Evolutionary conservation across 1,140 invertebrate species (phyloP).

Genomic region (Ridgeia piscesae): DNA sequence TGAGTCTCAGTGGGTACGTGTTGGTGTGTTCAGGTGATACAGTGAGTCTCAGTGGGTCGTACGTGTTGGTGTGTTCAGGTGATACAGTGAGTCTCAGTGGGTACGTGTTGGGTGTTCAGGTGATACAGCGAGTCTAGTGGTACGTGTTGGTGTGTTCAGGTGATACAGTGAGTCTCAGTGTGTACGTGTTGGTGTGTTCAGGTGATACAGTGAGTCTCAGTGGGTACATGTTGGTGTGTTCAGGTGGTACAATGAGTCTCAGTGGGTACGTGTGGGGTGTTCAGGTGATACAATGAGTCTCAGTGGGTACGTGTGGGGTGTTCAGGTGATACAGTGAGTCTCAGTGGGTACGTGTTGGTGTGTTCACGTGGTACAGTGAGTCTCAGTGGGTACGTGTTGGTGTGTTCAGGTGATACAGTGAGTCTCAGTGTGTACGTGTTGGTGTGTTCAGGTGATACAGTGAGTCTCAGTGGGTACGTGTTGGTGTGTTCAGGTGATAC

Average conservation of each 20-base stretch:
- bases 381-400: slow-evolving; percentile 33
- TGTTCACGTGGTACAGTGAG: not conserved
- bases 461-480: not conserved
- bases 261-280: not conserved
- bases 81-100: not conserved
- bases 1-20: not conserved
- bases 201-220: not conserved
- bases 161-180: slow-evolving; percentile 33
- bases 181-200: not conserved
- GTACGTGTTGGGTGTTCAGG: slow-evolving; percentile 34
- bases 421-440: no score
- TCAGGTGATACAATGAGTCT: not conserved
- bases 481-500: not conserved
- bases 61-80: not conserved
- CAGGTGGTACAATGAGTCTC: not conserved
- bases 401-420: not conserved
- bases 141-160: not conserved
- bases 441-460: no score
- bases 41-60: not conserved
- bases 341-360: not conserved
- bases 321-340: slow-evolving; percentile 50
- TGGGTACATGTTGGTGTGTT: no score
- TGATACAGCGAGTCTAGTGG: slow-evolving; percentile 44
- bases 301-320: not conserved
- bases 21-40: slow-evolving; percentile 42